A percentile compares a stretch with the other conserved stretches of the same genome.
phyloP scores from a whole-genome alignment of 2,797 vertebrate genomes.

The Acomys russatus region DNA sequence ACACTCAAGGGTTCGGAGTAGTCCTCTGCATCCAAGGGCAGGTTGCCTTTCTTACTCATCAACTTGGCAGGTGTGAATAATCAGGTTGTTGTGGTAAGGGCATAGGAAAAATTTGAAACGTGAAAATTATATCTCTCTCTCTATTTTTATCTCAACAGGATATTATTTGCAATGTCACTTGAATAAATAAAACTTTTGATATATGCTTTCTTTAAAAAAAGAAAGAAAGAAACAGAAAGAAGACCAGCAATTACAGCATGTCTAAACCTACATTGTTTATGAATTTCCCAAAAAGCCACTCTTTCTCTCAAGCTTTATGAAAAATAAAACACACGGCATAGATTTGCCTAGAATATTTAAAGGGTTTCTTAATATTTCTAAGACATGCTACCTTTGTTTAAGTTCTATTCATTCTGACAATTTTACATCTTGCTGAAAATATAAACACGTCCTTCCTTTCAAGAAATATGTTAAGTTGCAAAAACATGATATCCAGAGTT shows the following conservation, averaged over 20 bases:
- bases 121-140: not conserved
- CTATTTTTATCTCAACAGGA: constrained; percentile 37
- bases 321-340: constrained; percentile 57
- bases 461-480: constrained; percentile 76
- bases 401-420: constrained; percentile 62
- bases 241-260: not conserved
- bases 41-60: constrained; percentile 35
- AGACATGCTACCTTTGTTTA: constrained; percentile 68
- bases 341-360: constrained; percentile 27
- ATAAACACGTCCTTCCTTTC: constrained; percentile 73
- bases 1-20: constrained; percentile 56
- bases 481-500: constrained; percentile 66
- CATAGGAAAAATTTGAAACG: constrained; percentile 49
- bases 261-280: constrained; percentile 16
- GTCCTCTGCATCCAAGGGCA: constrained; percentile 34
- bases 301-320: constrained; percentile 50
- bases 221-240: not conserved
- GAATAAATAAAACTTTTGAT: not conserved
- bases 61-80: constrained; percentile 66
- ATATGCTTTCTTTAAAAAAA: not conserved
- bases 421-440: constrained; percentile 67
- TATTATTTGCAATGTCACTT: constrained; percentile 29
- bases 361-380: constrained; percentile 57
- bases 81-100: constrained; percentile 57
- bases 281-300: constrained; percentile 26